These are phyloP conservation scores for Zootoca vivipara DNA, from an alignment of 2,113 vertebrate species.

Conservation along the genomic window DNA sequence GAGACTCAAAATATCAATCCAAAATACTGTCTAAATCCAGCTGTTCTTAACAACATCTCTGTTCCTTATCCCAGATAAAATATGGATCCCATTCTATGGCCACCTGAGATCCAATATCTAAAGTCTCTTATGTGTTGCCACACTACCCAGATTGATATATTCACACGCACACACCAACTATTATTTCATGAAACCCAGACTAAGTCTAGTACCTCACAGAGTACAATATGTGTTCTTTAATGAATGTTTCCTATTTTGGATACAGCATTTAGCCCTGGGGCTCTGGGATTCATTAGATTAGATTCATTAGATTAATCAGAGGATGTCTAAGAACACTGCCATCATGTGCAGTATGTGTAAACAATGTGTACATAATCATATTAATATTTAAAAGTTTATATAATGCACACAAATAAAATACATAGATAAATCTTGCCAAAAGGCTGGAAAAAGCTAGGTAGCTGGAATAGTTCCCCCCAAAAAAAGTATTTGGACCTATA, in stretches of 20 bases:
- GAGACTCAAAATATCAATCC: not conserved
- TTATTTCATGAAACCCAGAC: not conserved
- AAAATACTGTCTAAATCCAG: not conserved
- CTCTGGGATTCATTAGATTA: not conserved
- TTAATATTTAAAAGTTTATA: not conserved
- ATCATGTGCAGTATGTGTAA: no score
- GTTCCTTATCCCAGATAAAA: conserved; percentile 15
- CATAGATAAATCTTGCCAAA: not conserved
- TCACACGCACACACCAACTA: not conserved
- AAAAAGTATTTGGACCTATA: no score
- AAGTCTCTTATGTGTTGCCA: not conserved
- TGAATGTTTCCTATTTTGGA: not conserved
- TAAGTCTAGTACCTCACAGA: no score
- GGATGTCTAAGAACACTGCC: no score
- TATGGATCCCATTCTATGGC: conserved; percentile 5
- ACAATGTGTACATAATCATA: not conserved
- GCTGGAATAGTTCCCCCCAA: not conserved
- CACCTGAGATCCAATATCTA: conserved; percentile 2
- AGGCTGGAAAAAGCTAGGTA: not conserved
- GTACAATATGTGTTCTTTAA: not conserved
- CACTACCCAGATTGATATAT: not conserved
- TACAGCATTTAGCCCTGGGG: not conserved
- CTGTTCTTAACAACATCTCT: conserved; percentile 10
- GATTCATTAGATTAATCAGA: not conserved
- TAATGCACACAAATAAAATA: not conserved